A percentile compares a stretch with the other conserved stretches of the same genome.
These are phyloP conservation scores for Hestina assimilis DNA, from an alignment of 1,140 invertebrate species.

Conservation along the genomic window DNA sequence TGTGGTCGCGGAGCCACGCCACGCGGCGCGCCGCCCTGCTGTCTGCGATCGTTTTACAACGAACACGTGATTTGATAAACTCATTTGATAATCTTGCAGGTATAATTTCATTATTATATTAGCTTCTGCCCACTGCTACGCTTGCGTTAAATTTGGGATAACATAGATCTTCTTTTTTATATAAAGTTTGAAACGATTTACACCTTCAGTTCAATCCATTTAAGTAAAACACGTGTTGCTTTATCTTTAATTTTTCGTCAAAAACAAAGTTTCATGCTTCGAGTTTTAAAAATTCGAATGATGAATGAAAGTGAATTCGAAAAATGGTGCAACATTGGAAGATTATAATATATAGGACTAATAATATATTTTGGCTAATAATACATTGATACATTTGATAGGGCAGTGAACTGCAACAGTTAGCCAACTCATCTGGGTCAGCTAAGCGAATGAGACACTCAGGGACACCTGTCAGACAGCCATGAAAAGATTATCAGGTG, in stretches of 20 bases:
- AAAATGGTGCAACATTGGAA: neutral
- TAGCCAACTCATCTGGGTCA: conserved; percentile 15
- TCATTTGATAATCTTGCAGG: neutral
- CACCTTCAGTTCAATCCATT: too few relatives aligned
- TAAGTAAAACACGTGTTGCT: too few relatives aligned
- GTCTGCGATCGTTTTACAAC: conserved; percentile 23
- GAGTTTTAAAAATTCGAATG: too few relatives aligned
- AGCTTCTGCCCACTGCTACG: too few relatives aligned
- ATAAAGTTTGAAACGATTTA: too few relatives aligned
- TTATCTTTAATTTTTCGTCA: too few relatives aligned
- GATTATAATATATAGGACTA: neutral
- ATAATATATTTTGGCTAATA: conserved; percentile 8
- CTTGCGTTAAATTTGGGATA: too few relatives aligned
- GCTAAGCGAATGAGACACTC: conserved; percentile 1
- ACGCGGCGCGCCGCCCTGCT: conserved; percentile 8
- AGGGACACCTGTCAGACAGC: conserved; percentile 29
- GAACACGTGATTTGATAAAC: conserved; percentile 7
- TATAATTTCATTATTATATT: too few relatives aligned
- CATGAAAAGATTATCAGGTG: conserved; percentile 19
- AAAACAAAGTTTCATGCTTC: too few relatives aligned
- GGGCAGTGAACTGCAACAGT: conserved; percentile 34
- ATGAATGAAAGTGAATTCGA: too few relatives aligned
- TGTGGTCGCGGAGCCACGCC: conserved; percentile 10
- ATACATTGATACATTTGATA: conserved; percentile 24
- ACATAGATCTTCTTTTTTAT: too few relatives aligned